phyloP scores from a whole-genome alignment of 2,888 invertebrate species.

The Itoplectis maculator region DNA sequence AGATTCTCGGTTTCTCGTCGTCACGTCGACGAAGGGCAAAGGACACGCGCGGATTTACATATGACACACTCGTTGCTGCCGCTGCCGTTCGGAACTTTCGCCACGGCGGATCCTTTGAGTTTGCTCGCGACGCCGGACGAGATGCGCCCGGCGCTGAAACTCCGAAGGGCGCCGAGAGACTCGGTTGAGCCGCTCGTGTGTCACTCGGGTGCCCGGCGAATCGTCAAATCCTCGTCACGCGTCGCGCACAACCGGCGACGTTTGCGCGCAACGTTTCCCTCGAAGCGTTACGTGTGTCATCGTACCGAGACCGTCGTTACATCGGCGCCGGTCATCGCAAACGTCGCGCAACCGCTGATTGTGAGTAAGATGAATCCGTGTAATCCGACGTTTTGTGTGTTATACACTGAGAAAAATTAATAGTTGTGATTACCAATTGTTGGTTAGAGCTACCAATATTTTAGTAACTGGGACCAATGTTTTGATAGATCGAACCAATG shows the following conservation, averaged over 20 bases:
- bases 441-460: no score
- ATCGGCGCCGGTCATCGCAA: background rate
- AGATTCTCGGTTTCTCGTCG: slow-evolving; percentile 10
- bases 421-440: no score
- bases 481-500: no score
- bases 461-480: no score
- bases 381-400: no score
- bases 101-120: slow-evolving; percentile 31
- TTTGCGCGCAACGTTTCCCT: slow-evolving; percentile 5
- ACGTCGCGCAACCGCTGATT: background rate
- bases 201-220: slow-evolving; percentile 40
- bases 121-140: slow-evolving; percentile 41
- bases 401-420: no score
- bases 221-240: slow-evolving; percentile 43
- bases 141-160: background rate
- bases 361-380: background rate
- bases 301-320: background rate
- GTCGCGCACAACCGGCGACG: slow-evolving; percentile 2
- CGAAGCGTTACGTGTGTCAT: background rate
- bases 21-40: slow-evolving; percentile 5
- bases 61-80: background rate
- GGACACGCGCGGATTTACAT: slow-evolving; percentile 9
- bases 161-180: background rate
- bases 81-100: slow-evolving; percentile 10
- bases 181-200: slow-evolving; percentile 6